Conservation (phyloP, 2,797 vertebrate species). For the Hypotaenidia philippensis region DNA sequence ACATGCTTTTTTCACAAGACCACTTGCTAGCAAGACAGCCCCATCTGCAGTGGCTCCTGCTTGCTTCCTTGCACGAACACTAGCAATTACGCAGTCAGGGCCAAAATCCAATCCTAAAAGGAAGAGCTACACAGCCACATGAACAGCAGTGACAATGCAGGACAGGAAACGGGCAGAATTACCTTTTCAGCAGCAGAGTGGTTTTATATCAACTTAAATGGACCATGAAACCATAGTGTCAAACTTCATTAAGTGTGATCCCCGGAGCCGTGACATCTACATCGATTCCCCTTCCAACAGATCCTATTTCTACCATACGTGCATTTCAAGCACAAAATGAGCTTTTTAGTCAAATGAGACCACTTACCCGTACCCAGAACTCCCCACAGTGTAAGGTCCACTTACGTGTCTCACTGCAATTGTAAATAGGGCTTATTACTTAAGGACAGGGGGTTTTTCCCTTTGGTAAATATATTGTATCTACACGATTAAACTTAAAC, state of each 20-base stretch:
- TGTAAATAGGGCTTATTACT: background rate
- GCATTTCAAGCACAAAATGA: background rate
- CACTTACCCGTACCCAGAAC: background rate
- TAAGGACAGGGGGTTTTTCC: background rate
- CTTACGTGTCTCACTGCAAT: background rate
- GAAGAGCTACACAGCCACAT: background rate
- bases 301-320: background rate
- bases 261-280: background rate
- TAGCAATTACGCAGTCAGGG: background rate
- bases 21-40: background rate
- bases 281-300: background rate
- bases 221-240: background rate
- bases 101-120: background rate
- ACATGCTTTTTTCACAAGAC: background rate
- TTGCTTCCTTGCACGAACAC: background rate
- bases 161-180: background rate
- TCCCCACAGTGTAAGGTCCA: background rate
- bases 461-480: background rate
- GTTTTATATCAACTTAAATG: background rate
- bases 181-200: background rate
- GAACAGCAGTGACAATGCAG: fast-evolving
- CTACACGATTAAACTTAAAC: background rate
- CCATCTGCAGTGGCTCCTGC: background rate
- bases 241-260: background rate
- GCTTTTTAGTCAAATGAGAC: background rate